Conservation (phyloP, 1,140 invertebrate species). For the Pseudomyrmex dendroicus region DNA sequence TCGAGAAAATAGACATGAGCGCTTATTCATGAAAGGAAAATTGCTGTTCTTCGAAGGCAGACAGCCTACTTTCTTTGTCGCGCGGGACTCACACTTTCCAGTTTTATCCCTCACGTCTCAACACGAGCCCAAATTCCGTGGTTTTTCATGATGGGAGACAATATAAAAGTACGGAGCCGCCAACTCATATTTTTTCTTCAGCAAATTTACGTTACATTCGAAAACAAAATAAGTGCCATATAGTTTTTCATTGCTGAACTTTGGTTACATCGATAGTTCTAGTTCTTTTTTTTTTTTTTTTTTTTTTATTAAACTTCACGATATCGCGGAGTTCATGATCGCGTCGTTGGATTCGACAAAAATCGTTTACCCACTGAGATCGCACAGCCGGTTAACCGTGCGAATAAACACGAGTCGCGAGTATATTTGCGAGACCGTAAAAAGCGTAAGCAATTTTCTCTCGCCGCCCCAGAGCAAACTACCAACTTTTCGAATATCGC, state of each 20-base stretch:
- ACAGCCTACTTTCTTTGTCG: not conserved
- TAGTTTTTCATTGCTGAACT: not conserved
- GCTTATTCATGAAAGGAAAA: conserved; percentile 64
- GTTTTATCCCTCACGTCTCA: conserved; percentile 25
- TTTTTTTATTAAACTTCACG: conserved; percentile 50
- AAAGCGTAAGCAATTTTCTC: conserved; percentile 70
- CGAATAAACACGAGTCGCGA: conserved; percentile 60
- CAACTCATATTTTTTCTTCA: not conserved
- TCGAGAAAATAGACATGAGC: conserved; percentile 52
- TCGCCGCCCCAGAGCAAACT: conserved; percentile 51
- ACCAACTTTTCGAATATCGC: conserved; percentile 72
- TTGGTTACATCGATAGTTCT: not conserved
- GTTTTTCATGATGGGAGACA: not conserved
- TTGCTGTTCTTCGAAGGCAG: conserved; percentile 51
- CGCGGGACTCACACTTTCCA: conserved; percentile 14
- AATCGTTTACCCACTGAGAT: conserved; percentile 63
- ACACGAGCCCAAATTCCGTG: not conserved
- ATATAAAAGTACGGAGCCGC: not conserved
- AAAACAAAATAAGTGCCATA: not conserved
- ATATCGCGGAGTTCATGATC: conserved; percentile 8
- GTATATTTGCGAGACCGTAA: conserved; percentile 62
- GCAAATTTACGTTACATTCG: not conserved
- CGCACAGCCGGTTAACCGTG: conserved; percentile 42
- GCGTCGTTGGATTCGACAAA: conserved; percentile 38
- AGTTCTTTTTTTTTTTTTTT: conserved; percentile 2